Base-by-base conservation (phyloP, 1,140 invertebrate genomes). In the Drosophila virilis region DNA sequence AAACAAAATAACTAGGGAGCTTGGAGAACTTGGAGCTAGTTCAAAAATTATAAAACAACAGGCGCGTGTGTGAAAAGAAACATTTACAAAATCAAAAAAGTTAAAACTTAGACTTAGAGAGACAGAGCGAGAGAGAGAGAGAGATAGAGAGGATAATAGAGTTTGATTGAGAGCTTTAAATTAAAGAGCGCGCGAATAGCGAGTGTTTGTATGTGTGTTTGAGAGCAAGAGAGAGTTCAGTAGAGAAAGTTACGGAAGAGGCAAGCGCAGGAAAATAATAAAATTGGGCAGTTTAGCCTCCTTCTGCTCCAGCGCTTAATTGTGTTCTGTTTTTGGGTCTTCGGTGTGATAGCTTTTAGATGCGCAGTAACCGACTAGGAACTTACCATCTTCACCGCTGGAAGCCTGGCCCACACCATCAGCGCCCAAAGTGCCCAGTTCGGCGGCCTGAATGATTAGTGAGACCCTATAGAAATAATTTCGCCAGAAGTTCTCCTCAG, bases 381-480 rank as follows among this genome's bases (percentile, higher is more conserved):
- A 91, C 91, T 92, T 86, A 92, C 91, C 91, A 77, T 92, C 91
- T 91, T 92, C 91, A 77, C 91, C 90, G 75, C 91, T 92, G 64
- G 91, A 92, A 69, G 89, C 89, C 84, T 92, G 91, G 55, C 90
- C 91, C 35, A 92, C 90, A 40, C 91, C 92, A 83, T 92, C 91
- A 62, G 92, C 92, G 55, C 92, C 92, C 40, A 93, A 92, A 58
- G 94, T 94, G 78, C 94, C 93, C 35, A 94, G 92, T 90, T 98
- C 97, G 92, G 97, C 97, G 68, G 97, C 98, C 93, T 99, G 98
- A 91, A 98, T 98, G 86, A 99, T 97, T 33, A 99, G 95, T 77
- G 97, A 98, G 69, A 99, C 97, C 91, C 98, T 97, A 94, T 99
- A 99, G 94, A 99, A 99, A 93, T 99, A 99, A 94, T 99, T 99